Evolutionary conservation across 2,797 vertebrate genomes (phyloP), one percentile per base, ranked within the genome.

Genomic region (Gastrophryne carolinensis): DNA sequence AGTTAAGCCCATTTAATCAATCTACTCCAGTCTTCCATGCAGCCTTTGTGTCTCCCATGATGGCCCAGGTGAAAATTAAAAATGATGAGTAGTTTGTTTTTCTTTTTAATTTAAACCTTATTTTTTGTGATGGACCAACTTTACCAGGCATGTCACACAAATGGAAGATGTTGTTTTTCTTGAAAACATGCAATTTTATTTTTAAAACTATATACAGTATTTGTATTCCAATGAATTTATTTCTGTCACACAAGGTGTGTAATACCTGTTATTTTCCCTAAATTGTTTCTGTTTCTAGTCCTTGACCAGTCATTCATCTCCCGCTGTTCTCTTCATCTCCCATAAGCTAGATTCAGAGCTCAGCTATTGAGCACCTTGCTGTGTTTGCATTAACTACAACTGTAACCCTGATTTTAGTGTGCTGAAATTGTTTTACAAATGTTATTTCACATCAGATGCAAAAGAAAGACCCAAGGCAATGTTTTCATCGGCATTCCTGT

Each of bases 341-440:
- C 53, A 60, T 68, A 75, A 50, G 53, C 39, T 60, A 19, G 53
- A 67, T 58, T 11, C 50, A 2, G 39, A 53, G 62, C 52, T 66
- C 41, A 41, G 37, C 41, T 66, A 24, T 11, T 26, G 39, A 60
- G 30, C 34, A 66, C 11, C 72, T 58, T 66, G 53, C 72, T 74
- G 73, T 75, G 64, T 47, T 60, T 61, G 57, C 65, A 67, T 58
- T 58, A 50, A 58, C 61, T 58, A 58, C 47, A 67, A 58, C 54
- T 58, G 44, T 19, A 67, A 52, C 37, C 27, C 72, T 66, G 34
- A 30, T 52, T 73, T 73, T 65, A 65, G 56, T 65, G 11, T 15
- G 44, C 60, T n/a, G 47, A 52, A 65, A 56, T 57, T 66, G 50
- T 47, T 66, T 56, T 34, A 66, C 53, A 58, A 73, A 73, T 47